A percentile compares a stretch with the other conserved stretches of the same genome.
Evolutionary conservation across 37 sponge, comb jelly and placozoan species (phyloP).

Genomic region (Amphimedon queenslandica): DNA sequence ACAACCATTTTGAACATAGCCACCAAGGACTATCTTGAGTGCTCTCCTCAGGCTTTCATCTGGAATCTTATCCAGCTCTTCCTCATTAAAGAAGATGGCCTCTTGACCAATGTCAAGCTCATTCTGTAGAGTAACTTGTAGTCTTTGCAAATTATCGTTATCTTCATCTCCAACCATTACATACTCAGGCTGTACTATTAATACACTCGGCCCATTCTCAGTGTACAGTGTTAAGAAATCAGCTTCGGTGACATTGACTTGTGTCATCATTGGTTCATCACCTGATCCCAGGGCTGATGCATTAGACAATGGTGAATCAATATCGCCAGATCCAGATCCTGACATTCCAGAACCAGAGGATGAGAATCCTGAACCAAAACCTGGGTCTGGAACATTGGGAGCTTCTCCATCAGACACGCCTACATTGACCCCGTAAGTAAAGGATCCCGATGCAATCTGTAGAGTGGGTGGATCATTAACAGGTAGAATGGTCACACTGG

Average conservation of each 20-base stretch:
- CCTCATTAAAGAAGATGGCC: slow-evolving; percentile 62
- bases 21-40: slow-evolving; percentile 12
- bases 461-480: slow-evolving; percentile 82
- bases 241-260: neutral
- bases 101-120: slow-evolving; percentile 57
- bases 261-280: slow-evolving; percentile 6
- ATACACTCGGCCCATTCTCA: slow-evolving; percentile 50
- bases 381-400: neutral
- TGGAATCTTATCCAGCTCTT: neutral
- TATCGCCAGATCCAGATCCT: slow-evolving; percentile 26
- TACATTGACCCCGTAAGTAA: neutral
- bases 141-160: slow-evolving; percentile 20
- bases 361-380: neutral
- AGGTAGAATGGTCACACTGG: slow-evolving; percentile 45
- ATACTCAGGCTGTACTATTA: slow-evolving; percentile 33
- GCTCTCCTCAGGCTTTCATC: neutral
- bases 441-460: slow-evolving; percentile 9
- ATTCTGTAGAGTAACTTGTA: slow-evolving; percentile 38
- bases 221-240: slow-evolving; percentile 20
- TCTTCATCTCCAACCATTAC: slow-evolving; percentile 74
- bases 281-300: neutral
- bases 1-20: slow-evolving; percentile 29
- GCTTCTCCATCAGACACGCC: neutral
- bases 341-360: slow-evolving; percentile 28
- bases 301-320: neutral